Percentiles rank a stretch among this genome's conserved stretches.
Evolutionary conservation across 37 sponge, comb jelly and placozoan species (phyloP).

Genomic region (Axinella damicornis): DNA sequence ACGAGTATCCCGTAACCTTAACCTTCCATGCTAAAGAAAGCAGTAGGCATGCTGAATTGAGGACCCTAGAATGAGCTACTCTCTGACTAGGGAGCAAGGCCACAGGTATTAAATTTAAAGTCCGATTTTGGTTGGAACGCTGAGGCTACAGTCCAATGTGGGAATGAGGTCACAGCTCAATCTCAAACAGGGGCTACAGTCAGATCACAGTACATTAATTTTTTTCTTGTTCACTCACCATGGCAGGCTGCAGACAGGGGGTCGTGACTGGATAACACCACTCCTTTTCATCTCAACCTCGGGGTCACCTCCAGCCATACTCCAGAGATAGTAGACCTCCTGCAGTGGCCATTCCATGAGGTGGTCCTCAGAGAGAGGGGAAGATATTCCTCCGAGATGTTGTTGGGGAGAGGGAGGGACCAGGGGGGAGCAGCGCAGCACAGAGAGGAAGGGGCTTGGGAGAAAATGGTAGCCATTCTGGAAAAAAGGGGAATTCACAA

Average conservation of each 20-base stretch:
- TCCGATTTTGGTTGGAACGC: no score
- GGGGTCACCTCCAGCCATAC: constrained; percentile 95
- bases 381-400: neutral
- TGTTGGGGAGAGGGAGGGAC: neutral
- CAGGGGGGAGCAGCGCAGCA: constrained; percentile 30
- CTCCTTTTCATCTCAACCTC: constrained; percentile 83
- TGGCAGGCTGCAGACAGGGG: constrained; percentile 82
- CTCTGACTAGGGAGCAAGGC: no score
- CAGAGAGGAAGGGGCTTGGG: constrained; percentile 33
- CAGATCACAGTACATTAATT: no score
- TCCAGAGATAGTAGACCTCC: constrained; percentile 97
- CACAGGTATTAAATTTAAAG: no score
- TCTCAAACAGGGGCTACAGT: no score
- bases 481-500: no score
- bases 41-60: no score
- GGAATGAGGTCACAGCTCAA: no score
- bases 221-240: constrained; percentile 53
- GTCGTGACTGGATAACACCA: constrained; percentile 65
- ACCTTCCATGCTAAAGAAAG: no score
- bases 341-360: constrained; percentile 54
- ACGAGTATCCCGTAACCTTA: no score
- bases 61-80: no score
- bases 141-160: no score
- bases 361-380: constrained; percentile 14
- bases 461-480: constrained; percentile 35